Evolutionary conservation across 1,140 invertebrate genomes (phyloP).

Genomic region (Phenacoccus solenopsis): DNA sequence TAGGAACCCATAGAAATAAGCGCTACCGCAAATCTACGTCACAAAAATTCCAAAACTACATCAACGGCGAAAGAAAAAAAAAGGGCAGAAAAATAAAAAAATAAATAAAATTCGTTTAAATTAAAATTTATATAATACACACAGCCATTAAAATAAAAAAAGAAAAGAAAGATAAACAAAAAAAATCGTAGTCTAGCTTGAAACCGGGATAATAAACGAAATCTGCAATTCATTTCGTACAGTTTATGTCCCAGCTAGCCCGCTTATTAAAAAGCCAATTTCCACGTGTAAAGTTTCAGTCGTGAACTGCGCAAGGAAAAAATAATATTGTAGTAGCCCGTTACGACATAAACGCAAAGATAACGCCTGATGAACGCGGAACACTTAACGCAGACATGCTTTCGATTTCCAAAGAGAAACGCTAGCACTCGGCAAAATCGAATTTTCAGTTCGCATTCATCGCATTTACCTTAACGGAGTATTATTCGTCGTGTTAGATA

Average conservation of each 20-base stretch:
- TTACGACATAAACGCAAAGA: slow-evolving; percentile 24
- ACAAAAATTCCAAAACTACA: background rate
- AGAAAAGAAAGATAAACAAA: background rate
- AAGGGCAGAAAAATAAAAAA: background rate
- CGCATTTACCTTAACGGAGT: slow-evolving; percentile 18
- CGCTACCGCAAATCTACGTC: too few relatives aligned
- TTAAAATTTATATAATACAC: background rate
- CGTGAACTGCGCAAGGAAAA: background rate
- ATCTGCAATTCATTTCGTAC: background rate
- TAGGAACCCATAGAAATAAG: too few relatives aligned
- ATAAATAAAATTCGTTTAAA: background rate
- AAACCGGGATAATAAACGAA: background rate
- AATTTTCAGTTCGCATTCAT: background rate
- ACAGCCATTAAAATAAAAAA: slow-evolving; percentile 5
- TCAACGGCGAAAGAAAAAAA: background rate
- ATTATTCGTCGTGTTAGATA: slow-evolving; percentile 9
- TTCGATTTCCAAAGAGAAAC: background rate
- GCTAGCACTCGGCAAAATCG: background rate
- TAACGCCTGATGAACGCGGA: background rate
- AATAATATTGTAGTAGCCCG: background rate
- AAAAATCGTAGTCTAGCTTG: background rate
- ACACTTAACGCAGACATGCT: background rate
- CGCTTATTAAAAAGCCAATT: background rate
- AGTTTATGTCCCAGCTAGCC: background rate
- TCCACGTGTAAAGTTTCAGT: background rate